phyloP scores from a whole-genome alignment of 2,113 vertebrate genomes.

The Capricornis sumatraensis region DNA sequence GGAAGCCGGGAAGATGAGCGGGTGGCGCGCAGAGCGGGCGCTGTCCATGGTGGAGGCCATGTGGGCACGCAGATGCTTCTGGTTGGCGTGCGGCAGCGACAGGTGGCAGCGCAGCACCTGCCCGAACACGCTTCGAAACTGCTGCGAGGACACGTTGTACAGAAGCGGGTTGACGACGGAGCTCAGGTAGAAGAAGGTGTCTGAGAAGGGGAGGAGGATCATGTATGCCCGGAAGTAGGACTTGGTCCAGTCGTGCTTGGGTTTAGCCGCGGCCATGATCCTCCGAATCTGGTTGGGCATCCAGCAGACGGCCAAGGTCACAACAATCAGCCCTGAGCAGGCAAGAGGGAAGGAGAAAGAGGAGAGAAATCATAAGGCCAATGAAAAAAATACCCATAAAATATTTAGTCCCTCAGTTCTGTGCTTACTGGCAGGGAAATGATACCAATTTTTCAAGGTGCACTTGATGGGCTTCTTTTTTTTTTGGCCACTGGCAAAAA shows the following conservation, averaged over 20 bases:
- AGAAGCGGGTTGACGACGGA: conserved; percentile 95
- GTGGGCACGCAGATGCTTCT: conserved; percentile 65
- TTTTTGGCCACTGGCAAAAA: conserved; percentile 65
- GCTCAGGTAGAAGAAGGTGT: conserved; percentile 97
- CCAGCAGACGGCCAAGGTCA: conserved; percentile 90
- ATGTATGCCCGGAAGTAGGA: conserved; percentile 86
- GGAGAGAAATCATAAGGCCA: neutral
- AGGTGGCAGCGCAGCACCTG: conserved; percentile 90
- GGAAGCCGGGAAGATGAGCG: conserved; percentile 75
- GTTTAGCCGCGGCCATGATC: conserved; percentile 89
- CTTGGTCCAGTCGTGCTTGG: conserved; percentile 87
- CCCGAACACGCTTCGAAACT: conserved; percentile 90
- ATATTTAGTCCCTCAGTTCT: conserved; percentile 49
- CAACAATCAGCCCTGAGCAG: conserved; percentile 88
- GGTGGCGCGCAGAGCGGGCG: conserved; percentile 46
- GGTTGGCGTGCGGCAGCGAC: conserved; percentile 87
- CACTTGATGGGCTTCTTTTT: conserved; percentile 68
- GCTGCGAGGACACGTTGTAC: conserved; percentile 93
- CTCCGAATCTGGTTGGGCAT: conserved; percentile 92
- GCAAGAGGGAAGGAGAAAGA: neutral
- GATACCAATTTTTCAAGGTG: conserved; percentile 72
- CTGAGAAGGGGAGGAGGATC: conserved; percentile 86
- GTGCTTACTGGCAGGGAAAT: conserved; percentile 70
- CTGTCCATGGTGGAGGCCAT: neutral
- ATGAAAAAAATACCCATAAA: neutral